These are phyloP conservation scores for Stomatorhinus ivindoensis DNA, from an alignment of 2,113 vertebrate genomes.

Conservation along the genomic window DNA sequence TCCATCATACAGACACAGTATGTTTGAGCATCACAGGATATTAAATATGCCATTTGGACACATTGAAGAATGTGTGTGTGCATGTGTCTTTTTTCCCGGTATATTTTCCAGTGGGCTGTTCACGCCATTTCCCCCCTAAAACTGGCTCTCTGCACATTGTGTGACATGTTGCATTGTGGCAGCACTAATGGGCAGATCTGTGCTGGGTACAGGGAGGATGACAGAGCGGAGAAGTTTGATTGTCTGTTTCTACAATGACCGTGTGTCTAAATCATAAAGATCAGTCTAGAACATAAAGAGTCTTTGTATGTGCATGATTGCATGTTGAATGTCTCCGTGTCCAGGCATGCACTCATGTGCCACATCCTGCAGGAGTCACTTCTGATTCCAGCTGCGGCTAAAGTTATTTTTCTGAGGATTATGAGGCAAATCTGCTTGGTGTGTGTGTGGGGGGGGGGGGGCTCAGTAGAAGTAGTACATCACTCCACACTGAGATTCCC, in stretches of 20 bases:
- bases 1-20: neutral
- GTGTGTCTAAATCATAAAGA: neutral
- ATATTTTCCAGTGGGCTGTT: neutral
- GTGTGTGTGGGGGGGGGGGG: neutral
- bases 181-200: neutral
- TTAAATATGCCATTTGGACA: neutral
- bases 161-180: neutral
- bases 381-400: neutral
- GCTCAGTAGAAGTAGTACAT: neutral
- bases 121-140: neutral
- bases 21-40: neutral
- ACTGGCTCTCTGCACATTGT: neutral
- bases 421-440: neutral
- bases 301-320: neutral
- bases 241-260: neutral
- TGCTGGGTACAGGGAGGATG: neutral
- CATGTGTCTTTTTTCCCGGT: neutral
- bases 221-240: neutral
- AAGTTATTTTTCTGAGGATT: neutral
- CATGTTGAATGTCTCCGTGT: neutral
- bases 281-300: neutral
- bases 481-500: neutral
- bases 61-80: neutral
- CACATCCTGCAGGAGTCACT: neutral
- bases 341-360: neutral